phyloP scores from a whole-genome alignment of 2,113 vertebrate genomes.

The Parus major region DNA sequence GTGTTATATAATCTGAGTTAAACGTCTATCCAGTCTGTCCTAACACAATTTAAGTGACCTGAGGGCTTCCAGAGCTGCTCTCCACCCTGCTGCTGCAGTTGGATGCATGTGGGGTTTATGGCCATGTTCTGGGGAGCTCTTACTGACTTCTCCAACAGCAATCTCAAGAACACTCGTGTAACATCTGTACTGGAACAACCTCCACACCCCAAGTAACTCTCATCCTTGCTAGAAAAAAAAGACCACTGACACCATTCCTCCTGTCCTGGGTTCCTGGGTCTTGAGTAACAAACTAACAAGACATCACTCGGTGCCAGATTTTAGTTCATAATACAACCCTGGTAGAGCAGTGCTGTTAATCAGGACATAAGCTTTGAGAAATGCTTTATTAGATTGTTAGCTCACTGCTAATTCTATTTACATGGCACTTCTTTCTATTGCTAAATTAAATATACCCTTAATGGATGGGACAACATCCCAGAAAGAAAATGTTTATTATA shows the following conservation, averaged over 20 bases:
- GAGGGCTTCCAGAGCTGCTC: not conserved
- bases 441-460: not conserved
- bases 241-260: not conserved
- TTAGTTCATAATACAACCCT: not conserved
- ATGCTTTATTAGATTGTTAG: not conserved
- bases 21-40: not conserved
- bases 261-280: not conserved
- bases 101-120: rapidly evolving
- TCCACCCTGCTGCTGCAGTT: not conserved
- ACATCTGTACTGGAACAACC: not conserved
- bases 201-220: not conserved
- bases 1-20: not conserved
- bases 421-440: not conserved
- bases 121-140: not conserved
- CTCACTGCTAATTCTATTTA: not conserved
- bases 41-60: not conserved
- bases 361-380: not conserved
- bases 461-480: not conserved
- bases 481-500: not conserved
- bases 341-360: rapidly evolving
- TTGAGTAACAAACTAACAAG: not conserved
- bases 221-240: not conserved
- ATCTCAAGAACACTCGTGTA: not conserved
- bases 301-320: not conserved
- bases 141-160: not conserved